Base-by-base conservation (phyloP, 2,797 vertebrate species). In the Ambastaia sidthimunki region DNA sequence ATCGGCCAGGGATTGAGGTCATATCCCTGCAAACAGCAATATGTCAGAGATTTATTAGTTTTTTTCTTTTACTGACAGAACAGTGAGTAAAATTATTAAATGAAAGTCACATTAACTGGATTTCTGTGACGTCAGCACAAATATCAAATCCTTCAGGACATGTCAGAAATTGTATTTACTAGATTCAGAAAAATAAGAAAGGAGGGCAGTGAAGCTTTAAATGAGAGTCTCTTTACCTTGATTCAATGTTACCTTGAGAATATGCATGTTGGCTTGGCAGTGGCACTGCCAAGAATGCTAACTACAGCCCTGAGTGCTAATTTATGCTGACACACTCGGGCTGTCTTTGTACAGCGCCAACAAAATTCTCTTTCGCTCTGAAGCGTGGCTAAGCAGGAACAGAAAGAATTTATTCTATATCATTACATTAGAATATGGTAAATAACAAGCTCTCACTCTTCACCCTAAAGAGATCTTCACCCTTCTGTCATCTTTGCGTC, bases 221-320 rank as follows among this genome's bases (percentile, higher is more conserved):
- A 67, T 25, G 34, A 19, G 2, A 48, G 31, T 31, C 9, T 2
- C 67, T 78, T 44, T 50, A 23, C 18, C 41, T 70, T 1, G 1
- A 70, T 70, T 69, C 66, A 78, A 7, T 78, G 76, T 71, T 78
- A 71, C 67, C 66, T 70, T 78, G 76, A 70, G 67, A 78, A 37
- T 71, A 15, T 78, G 67, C 66, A 62, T 78, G 67, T 71, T 78
- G 41, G 19, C 25, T 62, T 52, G 57, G 67, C 67, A 48, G 67
- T 78, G 76, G 67, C 67, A 48, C 76, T 78, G 76, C 54, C 54
- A 71, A n/a, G 55, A 71, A 71, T 78, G 37, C 75, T 76, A 70
- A 78, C 54, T 70, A 70, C 28, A 77, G 44, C 67, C 23, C 25
- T 60, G 44, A 28, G 76, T 78, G 25, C 25, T 62, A 70, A 78